A percentile compares a stretch with the other conserved stretches of the same genome.
These are phyloP conservation scores for Microplitis mediator DNA, from an alignment of 1,140 invertebrate genomes.

Conservation along the genomic window DNA sequence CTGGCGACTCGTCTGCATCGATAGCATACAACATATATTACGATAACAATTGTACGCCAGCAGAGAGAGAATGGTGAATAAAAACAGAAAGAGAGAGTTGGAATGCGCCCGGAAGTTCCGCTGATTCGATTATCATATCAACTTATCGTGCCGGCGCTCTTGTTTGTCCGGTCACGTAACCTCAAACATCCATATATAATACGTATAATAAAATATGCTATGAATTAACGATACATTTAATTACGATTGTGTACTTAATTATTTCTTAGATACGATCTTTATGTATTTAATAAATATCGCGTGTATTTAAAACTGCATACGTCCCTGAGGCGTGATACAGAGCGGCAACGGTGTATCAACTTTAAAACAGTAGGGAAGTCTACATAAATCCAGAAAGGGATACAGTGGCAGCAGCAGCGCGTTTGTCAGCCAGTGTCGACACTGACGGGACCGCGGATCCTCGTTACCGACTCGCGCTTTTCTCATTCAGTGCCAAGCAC, in stretches of 20 bases:
- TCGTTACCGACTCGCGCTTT: conserved; percentile 51
- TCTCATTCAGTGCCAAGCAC: conserved; percentile 46
- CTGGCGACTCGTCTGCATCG: not conserved
- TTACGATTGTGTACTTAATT: too few species aligned
- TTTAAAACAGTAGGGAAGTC: not conserved
- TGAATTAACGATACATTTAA: too few species aligned
- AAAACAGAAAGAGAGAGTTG: not conserved
- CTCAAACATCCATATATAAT: not conserved
- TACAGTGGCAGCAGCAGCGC: not conserved
- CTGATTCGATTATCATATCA: not conserved
- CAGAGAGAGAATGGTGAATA: not conserved
- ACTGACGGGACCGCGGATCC: conserved; percentile 46
- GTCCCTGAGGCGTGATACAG: too few species aligned
- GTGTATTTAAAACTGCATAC: too few species aligned
- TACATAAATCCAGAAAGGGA: conserved; percentile 27
- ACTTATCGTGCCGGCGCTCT: not conserved
- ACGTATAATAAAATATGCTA: not conserved
- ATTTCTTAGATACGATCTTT: too few species aligned
- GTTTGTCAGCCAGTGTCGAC: conserved; percentile 40
- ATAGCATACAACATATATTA: not conserved
- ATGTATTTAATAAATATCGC: too few species aligned
- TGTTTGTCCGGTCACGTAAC: not conserved
- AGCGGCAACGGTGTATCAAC: too few species aligned
- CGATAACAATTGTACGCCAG: not conserved
- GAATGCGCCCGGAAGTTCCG: not conserved